These are phyloP conservation scores for Salvelinus fontinalis DNA, from an alignment of 2,113 vertebrate species.

Conservation along the genomic window DNA sequence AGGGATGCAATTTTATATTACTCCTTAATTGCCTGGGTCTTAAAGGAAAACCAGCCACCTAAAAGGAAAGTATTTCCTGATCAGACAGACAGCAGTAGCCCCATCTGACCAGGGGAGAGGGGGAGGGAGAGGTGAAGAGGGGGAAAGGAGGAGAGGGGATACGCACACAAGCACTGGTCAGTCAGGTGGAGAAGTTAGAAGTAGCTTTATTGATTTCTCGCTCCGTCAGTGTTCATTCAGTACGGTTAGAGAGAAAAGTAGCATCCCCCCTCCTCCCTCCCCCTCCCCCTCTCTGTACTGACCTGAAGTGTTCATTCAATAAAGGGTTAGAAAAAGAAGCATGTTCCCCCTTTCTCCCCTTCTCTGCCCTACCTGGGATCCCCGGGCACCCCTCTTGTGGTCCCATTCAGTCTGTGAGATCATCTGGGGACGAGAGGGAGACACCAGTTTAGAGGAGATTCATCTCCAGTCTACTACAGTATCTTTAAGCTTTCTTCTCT, in stretches of 20 bases:
- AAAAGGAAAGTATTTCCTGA: too few relatives aligned
- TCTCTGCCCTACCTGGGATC: conserved; percentile 55
- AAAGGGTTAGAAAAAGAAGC: too few relatives aligned
- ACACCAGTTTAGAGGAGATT: not conserved
- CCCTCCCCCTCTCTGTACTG: too few relatives aligned
- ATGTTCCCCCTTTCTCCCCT: not conserved
- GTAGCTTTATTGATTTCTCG: not conserved
- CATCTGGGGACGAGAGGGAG: conserved; percentile 44
- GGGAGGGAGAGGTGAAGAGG: not conserved
- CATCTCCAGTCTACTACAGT: conserved; percentile 14
- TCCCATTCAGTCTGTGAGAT: conserved; percentile 56
- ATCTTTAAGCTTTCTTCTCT: not conserved
- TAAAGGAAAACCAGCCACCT: too few relatives aligned
- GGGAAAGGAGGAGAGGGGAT: too few relatives aligned
- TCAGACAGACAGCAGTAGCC: too few relatives aligned
- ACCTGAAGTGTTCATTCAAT: too few relatives aligned
- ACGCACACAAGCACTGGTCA: not conserved
- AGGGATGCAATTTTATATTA: too few relatives aligned
- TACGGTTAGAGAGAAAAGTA: not conserved
- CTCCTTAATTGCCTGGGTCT: too few relatives aligned
- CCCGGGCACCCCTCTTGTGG: conserved; percentile 47
- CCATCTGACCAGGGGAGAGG: not conserved
- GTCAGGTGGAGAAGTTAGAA: not conserved
- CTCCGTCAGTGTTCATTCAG: not conserved
- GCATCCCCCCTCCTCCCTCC: too few relatives aligned